Evolutionary conservation across 2,888 invertebrate species (phyloP).

Genomic region (Harmothoe impar): DNA sequence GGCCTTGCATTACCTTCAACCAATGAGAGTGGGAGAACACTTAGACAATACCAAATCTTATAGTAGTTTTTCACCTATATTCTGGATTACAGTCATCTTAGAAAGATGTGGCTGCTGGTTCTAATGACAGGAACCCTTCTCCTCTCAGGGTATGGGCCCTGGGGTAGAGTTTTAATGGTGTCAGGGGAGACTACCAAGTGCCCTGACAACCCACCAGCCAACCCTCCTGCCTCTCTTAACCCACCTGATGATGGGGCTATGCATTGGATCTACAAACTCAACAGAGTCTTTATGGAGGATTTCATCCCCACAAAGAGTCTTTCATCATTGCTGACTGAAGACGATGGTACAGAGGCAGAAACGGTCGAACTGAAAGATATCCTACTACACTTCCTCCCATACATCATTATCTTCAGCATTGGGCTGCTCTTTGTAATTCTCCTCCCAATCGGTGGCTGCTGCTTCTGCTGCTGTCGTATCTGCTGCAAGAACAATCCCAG

Average conservation of each 20-base stretch:
- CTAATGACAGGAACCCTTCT: not conserved
- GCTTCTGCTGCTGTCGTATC: not conserved
- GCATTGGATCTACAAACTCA: not conserved
- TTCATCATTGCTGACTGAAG: not conserved
- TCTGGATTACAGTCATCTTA: not conserved
- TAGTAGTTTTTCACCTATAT: not conserved
- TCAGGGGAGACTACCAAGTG: not conserved
- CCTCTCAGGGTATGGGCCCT: not conserved
- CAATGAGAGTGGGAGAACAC: no score
- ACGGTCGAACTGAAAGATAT: not conserved
- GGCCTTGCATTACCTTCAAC: not conserved
- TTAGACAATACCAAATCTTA: not conserved
- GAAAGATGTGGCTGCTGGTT: not conserved
- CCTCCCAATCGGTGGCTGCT: not conserved
- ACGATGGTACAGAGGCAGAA: not conserved
- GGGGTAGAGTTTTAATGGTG: not conserved
- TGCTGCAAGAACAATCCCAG: not conserved
- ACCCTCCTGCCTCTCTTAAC: not conserved
- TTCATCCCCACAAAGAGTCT: not conserved
- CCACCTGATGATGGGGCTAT: not conserved
- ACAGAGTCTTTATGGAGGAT: not conserved
- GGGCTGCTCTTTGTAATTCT: not conserved
- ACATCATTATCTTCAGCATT: not conserved
- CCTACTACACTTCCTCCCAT: not conserved
- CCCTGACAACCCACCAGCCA: not conserved